Base-by-base conservation (phyloP, 2,888 invertebrate species). In the Pedicia rivosa region DNA sequence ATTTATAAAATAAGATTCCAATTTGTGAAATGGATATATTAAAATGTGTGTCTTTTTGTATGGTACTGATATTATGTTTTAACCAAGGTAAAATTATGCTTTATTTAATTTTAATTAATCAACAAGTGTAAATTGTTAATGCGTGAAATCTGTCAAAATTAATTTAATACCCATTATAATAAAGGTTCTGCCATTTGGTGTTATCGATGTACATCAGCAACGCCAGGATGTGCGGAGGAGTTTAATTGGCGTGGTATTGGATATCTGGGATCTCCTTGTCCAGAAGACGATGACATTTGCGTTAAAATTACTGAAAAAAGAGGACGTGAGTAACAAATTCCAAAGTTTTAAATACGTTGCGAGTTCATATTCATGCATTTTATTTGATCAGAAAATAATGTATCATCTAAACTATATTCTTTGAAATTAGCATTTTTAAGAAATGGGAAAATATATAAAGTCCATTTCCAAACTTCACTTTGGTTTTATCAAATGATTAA, bases 181-280 rank as follows among this genome's bases (percentile, higher is more conserved):
- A 31, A 39, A 76, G 78, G 68, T 47, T 53, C 64, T 32, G 69
- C 74, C 26, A 64, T 87, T 50, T 86, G 84, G 74, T 91, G 91
- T 56, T 91, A 90, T 51, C 77, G 80, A 53, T 91, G 91, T 55
- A 83, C 82, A 13, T 78, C 86, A 6, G 86, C 86, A 6, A 82
- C 82, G 35, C 90, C 90, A 14, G 91, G 91, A 3, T 91, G 91
- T 61, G 78, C 74, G 13, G 74, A 75, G 26, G 74, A 77, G 2
- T 82, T 91, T 46, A 86, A 87, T 54, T 90, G 88, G 87, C 66
- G 74, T 38, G 72, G 72, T 2, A 59, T 72, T 15, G 72, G 73
- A 1, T 74, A 76, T 50, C 72, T 84, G 59, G 81, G 86, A 7
- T 76, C 78, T 50, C 71, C 75, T 4, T 91, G 91, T 51, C 83